Conservation (phyloP, 2,113 vertebrate species). For the Chelonoidis abingdonii region DNA sequence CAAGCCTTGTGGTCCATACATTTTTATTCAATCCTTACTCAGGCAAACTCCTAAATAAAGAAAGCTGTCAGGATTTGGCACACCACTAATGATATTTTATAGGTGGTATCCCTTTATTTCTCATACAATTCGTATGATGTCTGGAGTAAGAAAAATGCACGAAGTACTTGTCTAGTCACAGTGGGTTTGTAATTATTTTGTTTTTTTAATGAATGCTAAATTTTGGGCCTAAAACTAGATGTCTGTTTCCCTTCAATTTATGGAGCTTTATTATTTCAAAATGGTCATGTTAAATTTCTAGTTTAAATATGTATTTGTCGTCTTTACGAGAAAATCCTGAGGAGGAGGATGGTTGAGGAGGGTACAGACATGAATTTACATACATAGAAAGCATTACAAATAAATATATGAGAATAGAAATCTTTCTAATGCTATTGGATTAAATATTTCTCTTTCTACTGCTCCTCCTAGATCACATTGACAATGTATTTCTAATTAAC, state of each 20-base stretch:
- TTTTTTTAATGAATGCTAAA: not conserved
- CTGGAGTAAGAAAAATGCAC: not conserved
- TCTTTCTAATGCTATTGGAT: not conserved
- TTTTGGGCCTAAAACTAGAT: not conserved
- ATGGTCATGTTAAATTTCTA: not conserved
- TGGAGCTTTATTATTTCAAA: not conserved
- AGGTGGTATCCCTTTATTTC: not conserved
- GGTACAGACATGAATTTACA: not conserved
- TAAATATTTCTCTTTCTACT: not conserved
- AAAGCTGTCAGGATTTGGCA: not conserved
- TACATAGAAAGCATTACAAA: not conserved
- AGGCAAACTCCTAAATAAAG: not conserved
- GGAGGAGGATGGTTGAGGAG: not conserved
- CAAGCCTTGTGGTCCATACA: not conserved
- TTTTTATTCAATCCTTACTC: not conserved
- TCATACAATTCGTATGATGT: not conserved
- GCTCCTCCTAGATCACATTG: not conserved
- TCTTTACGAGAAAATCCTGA: not conserved
- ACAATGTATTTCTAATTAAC: not conserved
- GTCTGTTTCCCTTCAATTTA: not conserved
- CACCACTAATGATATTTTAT: not conserved
- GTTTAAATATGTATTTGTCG: not conserved
- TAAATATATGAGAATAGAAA: not conserved
- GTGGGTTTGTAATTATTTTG: not conserved
- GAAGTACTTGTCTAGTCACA: not conserved